Evolutionary conservation across 2,888 invertebrate species (phyloP), one percentile per base, ranked within the genome.

Genomic region (Parelbella ahira): DNA sequence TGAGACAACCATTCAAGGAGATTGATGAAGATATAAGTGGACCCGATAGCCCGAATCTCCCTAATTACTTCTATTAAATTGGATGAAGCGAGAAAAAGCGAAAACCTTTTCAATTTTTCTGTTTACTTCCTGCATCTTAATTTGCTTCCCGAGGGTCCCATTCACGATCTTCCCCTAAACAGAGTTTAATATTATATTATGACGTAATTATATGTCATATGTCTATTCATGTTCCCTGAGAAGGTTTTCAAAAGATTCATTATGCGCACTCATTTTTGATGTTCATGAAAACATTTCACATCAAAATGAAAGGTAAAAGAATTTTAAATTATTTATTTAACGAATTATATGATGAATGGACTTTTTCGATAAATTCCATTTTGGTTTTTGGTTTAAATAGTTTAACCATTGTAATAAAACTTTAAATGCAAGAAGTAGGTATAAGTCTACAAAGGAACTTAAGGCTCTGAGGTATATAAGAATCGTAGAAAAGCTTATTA

Each of bases 101-200:
- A 25, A 32, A n/a, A 39, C 20, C 32, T 41, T 41, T 41, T 33
- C 39, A 41, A 41, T 33, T 41, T 41, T 41, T 41, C 39, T 33
- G 32, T 41, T 33, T 41, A 33, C 41, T 33, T 27, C 27, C 41
- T 33, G 41, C 41, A 15, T 41, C 41, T 41, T 33, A 41, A 41
- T 41, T 41, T 21, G 27, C 20, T 10, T 15, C 41, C 25, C 33
- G 15, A 13, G 41, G 41, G 41, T 2, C 8, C 19, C 13, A 33
- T 33, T 41, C 27, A 27, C 13, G 3, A 27, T 33, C 9, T 20
- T 41, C 33, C 38, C 41, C 33, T 41, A 41, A 41, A 33, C 21
- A 12, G 27, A 33, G 15, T 27, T 41, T 41, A 41, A 41, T 41
- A 21, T 41, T 27, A 41, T 27, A 33, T 37, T 27, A 27, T 15